A percentile compares a stretch with the other conserved stretches of the same genome.
These are phyloP conservation scores for Odontesthes bonariensis DNA, from an alignment of 2,113 vertebrate species.

Conservation along the genomic window DNA sequence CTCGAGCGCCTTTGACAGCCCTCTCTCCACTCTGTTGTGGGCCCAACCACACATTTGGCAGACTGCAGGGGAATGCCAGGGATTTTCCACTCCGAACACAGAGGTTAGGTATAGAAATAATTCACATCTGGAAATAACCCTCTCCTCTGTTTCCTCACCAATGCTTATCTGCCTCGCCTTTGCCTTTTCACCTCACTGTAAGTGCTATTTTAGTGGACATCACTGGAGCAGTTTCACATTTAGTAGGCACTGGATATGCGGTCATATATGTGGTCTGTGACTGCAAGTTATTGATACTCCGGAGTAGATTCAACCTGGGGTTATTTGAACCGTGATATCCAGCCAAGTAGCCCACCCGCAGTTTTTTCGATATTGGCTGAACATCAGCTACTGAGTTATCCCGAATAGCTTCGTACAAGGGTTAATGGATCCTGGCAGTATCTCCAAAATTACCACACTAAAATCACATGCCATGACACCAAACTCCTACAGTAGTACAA, in stretches of 20 bases:
- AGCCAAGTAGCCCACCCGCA: too few species aligned
- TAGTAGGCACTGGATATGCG: neutral
- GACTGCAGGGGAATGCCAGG: constrained; percentile 56
- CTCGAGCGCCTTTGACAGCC: constrained; percentile 40
- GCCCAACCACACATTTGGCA: constrained; percentile 65
- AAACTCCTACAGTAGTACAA: too few species aligned
- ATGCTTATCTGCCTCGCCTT: constrained; percentile 5
- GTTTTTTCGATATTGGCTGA: too few species aligned
- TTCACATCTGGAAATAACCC: constrained; percentile 58
- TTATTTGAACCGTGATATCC: too few species aligned
- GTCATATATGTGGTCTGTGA: neutral
- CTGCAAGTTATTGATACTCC: too few species aligned
- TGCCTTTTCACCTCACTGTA: constrained; percentile 11
- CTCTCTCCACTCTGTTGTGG: constrained; percentile 25
- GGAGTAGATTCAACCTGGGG: too few species aligned
- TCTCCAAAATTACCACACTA: too few species aligned
- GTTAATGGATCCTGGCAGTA: too few species aligned
- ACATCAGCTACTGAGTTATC: too few species aligned
- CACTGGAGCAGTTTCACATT: constrained; percentile 20
- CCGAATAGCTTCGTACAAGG: too few species aligned
- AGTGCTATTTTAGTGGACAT: constrained; percentile 11
- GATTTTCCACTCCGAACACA: constrained; percentile 70
- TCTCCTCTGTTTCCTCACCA: constrained; percentile 14
- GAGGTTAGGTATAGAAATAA: constrained; percentile 57
- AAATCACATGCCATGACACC: too few species aligned